Evolutionary conservation across 2,113 vertebrate genomes (phyloP).

Genomic region (Mesembrinibis cayennensis): DNA sequence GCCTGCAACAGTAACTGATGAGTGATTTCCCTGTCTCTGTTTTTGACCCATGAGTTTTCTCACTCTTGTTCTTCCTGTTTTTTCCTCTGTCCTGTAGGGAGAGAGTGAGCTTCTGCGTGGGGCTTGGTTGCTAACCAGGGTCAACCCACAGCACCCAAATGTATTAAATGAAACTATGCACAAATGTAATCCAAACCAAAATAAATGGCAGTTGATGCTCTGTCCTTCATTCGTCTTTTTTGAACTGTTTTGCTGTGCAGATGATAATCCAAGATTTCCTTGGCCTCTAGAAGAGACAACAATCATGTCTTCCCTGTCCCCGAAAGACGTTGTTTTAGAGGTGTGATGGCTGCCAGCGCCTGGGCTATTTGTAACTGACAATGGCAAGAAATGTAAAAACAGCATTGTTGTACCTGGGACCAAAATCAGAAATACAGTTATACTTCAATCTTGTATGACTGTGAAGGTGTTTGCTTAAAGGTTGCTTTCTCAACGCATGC

Average conservation of each 20-base stretch:
- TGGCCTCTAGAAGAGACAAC: not conserved
- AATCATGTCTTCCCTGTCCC: not conserved
- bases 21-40: not conserved
- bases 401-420: not conserved
- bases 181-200: not conserved
- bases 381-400: not conserved
- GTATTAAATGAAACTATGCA: not conserved
- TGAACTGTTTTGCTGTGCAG: not conserved
- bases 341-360: not conserved
- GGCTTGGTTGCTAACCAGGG: not conserved
- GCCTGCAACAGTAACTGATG: not conserved
- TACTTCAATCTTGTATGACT: not conserved
- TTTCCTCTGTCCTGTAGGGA: not conserved
- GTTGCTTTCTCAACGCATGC: not conserved
- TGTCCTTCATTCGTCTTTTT: not conserved
- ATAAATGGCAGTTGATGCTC: not conserved
- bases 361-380: not conserved
- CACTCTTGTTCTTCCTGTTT: not conserved
- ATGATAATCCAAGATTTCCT: not conserved
- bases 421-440: not conserved
- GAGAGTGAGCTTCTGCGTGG: not conserved
- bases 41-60: not conserved
- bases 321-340: not conserved
- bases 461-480: not conserved
- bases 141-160: not conserved